These are phyloP conservation scores for Camelus bactrianus DNA, from an alignment of 2,113 vertebrate genomes.

Conservation along the genomic window DNA sequence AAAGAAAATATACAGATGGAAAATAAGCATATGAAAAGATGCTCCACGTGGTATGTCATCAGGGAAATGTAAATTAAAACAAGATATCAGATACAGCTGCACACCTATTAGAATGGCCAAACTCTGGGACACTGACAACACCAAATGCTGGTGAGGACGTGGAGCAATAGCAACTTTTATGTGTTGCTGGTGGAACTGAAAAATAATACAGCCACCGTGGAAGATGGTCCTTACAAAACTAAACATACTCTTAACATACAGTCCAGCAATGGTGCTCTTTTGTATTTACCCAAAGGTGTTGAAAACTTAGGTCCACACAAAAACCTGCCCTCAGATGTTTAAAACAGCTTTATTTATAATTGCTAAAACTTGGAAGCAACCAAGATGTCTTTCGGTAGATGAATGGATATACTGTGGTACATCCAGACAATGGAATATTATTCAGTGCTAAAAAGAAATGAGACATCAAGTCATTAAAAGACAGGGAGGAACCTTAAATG, in stretches of 20 bases:
- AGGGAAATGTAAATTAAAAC: neutral
- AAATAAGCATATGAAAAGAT: neutral
- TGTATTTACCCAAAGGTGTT: neutral
- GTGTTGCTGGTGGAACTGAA: neutral
- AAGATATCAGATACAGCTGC: neutral
- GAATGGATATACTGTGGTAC: neutral
- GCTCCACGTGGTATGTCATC: neutral
- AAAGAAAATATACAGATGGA: neutral
- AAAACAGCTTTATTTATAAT: neutral
- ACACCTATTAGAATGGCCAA: neutral
- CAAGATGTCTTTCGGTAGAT: neutral
- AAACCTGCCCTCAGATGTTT: neutral
- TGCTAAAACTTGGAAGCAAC: neutral
- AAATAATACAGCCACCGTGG: neutral
- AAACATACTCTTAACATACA: neutral
- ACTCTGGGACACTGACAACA: neutral
- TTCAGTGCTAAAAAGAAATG: constrained; percentile 23
- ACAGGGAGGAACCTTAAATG: neutral
- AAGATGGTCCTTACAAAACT: neutral
- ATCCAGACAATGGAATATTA: neutral
- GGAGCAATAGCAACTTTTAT: neutral
- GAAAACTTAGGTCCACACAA: neutral
- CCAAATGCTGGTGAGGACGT: neutral
- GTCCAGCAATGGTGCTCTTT: neutral
- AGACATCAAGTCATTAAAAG: constrained; percentile 15